Evolutionary conservation across 2,113 vertebrate genomes (phyloP), one percentile per base, ranked within the genome.

Genomic region (Apus apus): DNA sequence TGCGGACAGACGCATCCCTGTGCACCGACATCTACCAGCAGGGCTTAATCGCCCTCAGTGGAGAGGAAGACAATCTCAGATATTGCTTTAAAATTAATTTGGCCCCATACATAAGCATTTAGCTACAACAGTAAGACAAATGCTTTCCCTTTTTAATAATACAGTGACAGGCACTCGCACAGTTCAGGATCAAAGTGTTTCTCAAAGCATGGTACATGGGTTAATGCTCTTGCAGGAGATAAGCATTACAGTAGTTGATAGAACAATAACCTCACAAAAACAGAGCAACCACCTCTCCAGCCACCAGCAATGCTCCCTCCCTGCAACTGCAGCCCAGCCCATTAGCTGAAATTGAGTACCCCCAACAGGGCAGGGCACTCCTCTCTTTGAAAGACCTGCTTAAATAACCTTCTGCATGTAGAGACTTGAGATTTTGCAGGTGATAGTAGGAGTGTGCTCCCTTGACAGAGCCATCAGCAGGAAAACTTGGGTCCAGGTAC

Each of bases 341-440:
- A 22, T 7, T 5, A 36, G 77, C 25, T 4, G 8, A 45, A 74
- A 26, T 3, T 0, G 0, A 15, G 50, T 40, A 66, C 2, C 9
- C 36, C 17, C 15, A 9, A 9, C 0, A 7, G 6, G 19, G 29
- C 22, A 40, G 40, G 43, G 36, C 17, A 70, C 27, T 0, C 0
- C 0, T 11, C 40, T 30, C 82, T 32, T 62, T 11, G 17, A 43
- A 62, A 75, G 43, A 57, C 74, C 38, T 5, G 8, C 27, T 73
- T 27, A 40, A 67, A 62, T 27, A 34, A 40, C 20, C 23, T 85
- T 54, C 32, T 26, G 46, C 46, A 79, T 0, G 0, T 18, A 77
- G 64, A 76, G 38, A 23, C 36, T 50, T n/a, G 22, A 74, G 13
- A 40, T 40, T 73, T 50, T 2, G 2, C 4, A 78, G 25, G 43